Evolutionary conservation across 2,797 vertebrate genomes (phyloP).

Genomic region (Micrastur ruficollis): DNA sequence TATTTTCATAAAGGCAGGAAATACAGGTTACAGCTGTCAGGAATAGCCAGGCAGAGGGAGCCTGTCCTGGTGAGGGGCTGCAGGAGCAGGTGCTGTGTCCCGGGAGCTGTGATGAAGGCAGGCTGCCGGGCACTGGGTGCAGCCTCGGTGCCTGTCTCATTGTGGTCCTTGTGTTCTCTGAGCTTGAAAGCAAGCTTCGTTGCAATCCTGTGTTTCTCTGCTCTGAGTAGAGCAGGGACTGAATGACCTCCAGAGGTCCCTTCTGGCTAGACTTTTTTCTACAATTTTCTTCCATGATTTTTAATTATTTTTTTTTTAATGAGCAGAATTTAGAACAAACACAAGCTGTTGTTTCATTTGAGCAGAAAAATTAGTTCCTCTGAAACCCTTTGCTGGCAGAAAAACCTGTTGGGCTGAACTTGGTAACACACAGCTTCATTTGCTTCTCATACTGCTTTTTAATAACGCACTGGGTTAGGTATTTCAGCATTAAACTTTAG

Average conservation of each 20-base stretch:
- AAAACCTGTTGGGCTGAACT: background rate
- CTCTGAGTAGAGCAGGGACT: background rate
- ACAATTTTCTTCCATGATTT: background rate
- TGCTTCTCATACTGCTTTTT: background rate
- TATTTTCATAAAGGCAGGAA: background rate
- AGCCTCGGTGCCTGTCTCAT: accelerated
- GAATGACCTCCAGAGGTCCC: background rate
- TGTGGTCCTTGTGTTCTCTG: background rate
- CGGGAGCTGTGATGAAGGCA: background rate
- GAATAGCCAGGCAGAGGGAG: background rate
- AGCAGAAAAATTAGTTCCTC: background rate
- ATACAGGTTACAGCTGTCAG: background rate
- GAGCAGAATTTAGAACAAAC: background rate
- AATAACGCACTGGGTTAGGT: background rate
- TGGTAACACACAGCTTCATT: background rate
- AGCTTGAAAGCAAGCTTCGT: background rate
- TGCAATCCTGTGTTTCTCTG: background rate
- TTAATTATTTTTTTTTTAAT: background rate
- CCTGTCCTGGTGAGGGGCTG: background rate
- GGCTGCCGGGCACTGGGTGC: background rate
- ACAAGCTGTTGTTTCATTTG: background rate
- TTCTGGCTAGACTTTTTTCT: background rate
- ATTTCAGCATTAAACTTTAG: background rate
- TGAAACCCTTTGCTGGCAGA: background rate
- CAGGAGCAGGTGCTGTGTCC: background rate